Conservation (phyloP, 1,140 invertebrate genomes). For the Euglossa dilemma region DNA sequence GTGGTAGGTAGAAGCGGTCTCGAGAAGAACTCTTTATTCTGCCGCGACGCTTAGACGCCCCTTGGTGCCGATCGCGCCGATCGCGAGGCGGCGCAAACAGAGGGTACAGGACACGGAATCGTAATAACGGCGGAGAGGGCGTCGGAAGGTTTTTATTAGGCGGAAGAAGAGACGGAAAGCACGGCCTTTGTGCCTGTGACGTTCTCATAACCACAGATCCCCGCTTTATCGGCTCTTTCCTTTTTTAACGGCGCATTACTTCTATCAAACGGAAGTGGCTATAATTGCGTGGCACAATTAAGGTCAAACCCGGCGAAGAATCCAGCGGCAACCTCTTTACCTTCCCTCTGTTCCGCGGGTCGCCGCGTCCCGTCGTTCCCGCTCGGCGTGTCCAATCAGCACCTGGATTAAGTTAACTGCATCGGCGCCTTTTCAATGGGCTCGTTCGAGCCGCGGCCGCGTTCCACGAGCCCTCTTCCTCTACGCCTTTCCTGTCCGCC, state of each 20-base stretch:
- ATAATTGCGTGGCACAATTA: conserved; percentile 71
- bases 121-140: conserved; percentile 20
- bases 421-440: conserved; percentile 58
- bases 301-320: conserved; percentile 15
- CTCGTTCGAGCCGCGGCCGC: conserved; percentile 40
- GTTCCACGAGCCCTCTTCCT: conserved; percentile 11
- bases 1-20: neutral
- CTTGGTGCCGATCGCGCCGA: neutral
- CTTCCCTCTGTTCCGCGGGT: conserved; percentile 18
- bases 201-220: conserved; percentile 57
- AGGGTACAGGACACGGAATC: neutral
- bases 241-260: conserved; percentile 55
- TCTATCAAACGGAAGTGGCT: conserved; percentile 65
- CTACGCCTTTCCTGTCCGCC: neutral
- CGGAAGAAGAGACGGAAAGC: neutral
- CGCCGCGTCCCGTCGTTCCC: conserved; percentile 5
- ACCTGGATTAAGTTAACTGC: conserved; percentile 62
- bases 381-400: conserved; percentile 58
- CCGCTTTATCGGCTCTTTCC: conserved; percentile 35
- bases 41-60: neutral
- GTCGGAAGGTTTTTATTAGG: conserved; percentile 37
- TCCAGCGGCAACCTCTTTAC: conserved; percentile 4
- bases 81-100: neutral
- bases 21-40: neutral
- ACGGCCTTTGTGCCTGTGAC: conserved; percentile 61